A percentile compares a stretch with the other conserved stretches of the same genome.
Conservation (phyloP, 2,113 vertebrate species). For the Crocuta crocuta region DNA sequence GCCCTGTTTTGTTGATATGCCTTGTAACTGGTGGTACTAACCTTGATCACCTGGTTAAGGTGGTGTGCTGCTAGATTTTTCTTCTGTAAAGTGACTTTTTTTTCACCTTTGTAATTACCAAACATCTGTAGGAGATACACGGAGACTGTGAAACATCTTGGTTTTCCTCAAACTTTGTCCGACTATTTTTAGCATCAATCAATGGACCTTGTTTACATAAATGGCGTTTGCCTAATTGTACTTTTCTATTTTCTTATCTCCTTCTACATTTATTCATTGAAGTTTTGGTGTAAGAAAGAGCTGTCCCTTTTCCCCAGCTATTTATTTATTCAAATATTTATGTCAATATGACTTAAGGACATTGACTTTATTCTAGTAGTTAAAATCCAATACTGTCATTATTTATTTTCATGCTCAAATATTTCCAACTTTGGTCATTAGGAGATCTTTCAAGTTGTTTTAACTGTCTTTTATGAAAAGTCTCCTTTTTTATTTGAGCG, state of each 20-base stretch:
- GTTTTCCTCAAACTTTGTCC: neutral
- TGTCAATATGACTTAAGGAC: neutral
- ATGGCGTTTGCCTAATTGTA: neutral
- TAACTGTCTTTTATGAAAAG: neutral
- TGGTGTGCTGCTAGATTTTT: neutral
- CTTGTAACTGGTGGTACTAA: neutral
- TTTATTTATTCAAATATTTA: neutral
- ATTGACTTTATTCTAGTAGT: neutral
- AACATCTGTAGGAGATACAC: neutral
- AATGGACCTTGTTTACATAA: neutral
- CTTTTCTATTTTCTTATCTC: neutral
- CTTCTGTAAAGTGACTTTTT: neutral
- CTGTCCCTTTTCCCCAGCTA: neutral
- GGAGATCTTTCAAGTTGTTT: neutral
- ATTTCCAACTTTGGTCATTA: neutral
- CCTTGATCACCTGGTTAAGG: neutral
- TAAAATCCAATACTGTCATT: neutral
- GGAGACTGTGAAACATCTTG: neutral
- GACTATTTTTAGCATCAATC: neutral
- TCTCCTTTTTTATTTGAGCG: neutral
- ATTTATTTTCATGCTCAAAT: neutral
- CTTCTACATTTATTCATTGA: neutral
- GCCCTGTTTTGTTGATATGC: neutral
- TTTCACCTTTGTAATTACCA: neutral
- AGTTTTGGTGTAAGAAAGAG: neutral